Conservation (phyloP, 2,797 vertebrate genomes). For the Huso huso region DNA sequence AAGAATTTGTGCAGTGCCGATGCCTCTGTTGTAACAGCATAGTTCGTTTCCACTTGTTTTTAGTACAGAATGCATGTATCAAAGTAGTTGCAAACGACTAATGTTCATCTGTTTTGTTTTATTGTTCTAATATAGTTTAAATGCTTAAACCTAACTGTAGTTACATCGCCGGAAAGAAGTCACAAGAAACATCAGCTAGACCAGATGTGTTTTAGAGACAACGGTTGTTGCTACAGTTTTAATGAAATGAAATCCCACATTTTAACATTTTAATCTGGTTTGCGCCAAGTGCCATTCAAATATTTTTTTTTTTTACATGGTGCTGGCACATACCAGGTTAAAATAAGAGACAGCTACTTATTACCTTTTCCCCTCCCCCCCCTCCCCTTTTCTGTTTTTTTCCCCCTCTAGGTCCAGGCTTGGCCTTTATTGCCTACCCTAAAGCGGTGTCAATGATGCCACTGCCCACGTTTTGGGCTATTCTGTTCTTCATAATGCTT, state of each 20-base stretch:
- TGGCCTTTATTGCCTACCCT: constrained; percentile 98
- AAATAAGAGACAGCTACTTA: constrained; percentile 33
- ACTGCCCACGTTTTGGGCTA: constrained; percentile 91
- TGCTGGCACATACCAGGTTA: not conserved
- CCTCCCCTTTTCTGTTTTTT: constrained; percentile 44
- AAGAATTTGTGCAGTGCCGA: not conserved
- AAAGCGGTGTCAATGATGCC: constrained; percentile 99
- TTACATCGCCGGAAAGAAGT: too few species aligned
- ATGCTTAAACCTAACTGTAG: too few species aligned
- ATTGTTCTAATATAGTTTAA: too few species aligned
- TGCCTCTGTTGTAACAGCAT: not conserved
- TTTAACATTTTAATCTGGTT: not conserved
- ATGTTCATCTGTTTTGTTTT: too few species aligned
- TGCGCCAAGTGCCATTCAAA: not conserved
- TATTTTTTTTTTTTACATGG: not conserved
- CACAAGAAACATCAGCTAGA: too few species aligned
- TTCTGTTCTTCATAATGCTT: constrained; percentile 99
- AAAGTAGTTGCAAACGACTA: too few species aligned
- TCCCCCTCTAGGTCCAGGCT: constrained; percentile 79
- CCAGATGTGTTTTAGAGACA: too few species aligned
- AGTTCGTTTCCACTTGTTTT: not conserved
- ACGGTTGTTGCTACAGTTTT: too few species aligned
- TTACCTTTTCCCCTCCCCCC: constrained; percentile 44
- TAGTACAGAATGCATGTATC: not conserved
- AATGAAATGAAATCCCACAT: too few species aligned